phyloP scores from a whole-genome alignment of 2,113 vertebrate genomes.

The Leucopternis melanops region DNA sequence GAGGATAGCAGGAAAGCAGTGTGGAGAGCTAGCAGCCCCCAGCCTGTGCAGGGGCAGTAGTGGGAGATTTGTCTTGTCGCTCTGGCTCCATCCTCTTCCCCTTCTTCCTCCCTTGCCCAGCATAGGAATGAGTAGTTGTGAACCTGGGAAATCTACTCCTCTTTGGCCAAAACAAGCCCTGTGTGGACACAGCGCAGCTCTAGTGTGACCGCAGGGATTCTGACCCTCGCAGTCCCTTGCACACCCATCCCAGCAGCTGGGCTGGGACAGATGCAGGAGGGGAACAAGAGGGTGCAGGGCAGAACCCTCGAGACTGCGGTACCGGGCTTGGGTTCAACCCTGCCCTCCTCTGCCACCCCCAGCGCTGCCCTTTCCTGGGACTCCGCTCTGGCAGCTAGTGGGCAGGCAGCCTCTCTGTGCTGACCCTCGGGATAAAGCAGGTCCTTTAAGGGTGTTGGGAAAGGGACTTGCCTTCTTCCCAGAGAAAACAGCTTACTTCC shows the following conservation, averaged over 20 bases:
- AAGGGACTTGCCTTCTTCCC: neutral
- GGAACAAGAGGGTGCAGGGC: neutral
- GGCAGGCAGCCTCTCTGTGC: neutral
- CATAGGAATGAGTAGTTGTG: neutral
- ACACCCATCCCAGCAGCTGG: neutral
- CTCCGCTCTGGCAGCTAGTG: neutral
- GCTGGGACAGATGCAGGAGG: neutral
- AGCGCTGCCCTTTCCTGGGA: neutral
- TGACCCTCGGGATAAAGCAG: neutral
- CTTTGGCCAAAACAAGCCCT: neutral
- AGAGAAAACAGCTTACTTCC: neutral
- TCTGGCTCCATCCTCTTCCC: neutral
- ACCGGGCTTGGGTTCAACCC: accelerated
- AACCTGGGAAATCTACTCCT: neutral
- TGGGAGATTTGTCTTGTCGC: neutral
- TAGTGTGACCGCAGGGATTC: neutral
- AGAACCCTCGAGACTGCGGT: neutral
- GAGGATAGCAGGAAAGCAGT: neutral
- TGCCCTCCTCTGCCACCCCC: neutral
- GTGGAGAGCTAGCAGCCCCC: neutral
- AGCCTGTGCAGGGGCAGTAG: accelerated
- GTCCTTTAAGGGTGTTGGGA: neutral
- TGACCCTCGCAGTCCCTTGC: neutral
- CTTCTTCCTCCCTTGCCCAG: neutral
- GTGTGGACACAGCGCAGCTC: neutral